phyloP scores from a whole-genome alignment of 2,113 vertebrate genomes.

The Syngnathoides biaculeatus region DNA sequence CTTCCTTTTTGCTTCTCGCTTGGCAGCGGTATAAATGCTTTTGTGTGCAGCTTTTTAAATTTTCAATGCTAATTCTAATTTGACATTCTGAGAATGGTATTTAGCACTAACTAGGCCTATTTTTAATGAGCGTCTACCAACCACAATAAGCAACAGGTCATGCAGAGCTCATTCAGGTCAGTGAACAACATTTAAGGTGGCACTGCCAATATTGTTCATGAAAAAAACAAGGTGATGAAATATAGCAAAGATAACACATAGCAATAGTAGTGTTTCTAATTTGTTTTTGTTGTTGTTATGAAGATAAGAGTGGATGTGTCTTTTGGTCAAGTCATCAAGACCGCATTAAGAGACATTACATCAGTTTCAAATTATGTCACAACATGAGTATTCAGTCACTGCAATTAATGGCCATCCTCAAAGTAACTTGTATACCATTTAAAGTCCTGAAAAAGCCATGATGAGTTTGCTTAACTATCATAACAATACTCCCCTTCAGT shows the following conservation, averaged over 20 bases:
- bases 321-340: not conserved
- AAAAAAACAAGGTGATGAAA: not conserved
- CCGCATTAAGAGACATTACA: not conserved
- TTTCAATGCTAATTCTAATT: too few relatives aligned
- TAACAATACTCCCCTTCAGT: slow-evolving; percentile 31
- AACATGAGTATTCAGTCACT: slow-evolving; percentile 12
- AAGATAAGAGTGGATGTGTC: not conserved
- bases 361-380: slow-evolving; percentile 9
- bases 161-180: slow-evolving; percentile 19
- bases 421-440: slow-evolving; percentile 32
- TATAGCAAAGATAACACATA: not conserved
- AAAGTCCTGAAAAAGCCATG: slow-evolving; percentile 26
- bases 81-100: too few relatives aligned
- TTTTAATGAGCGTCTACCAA: too few relatives aligned
- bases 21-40: too few relatives aligned
- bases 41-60: too few relatives aligned
- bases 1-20: too few relatives aligned
- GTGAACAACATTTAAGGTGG: slow-evolving; percentile 23
- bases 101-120: too few relatives aligned
- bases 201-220: slow-evolving; percentile 22
- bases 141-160: too few relatives aligned
- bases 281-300: not conserved
- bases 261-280: not conserved
- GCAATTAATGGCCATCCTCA: slow-evolving; percentile 29
- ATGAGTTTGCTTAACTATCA: slow-evolving; percentile 25